phyloP scores from a whole-genome alignment of 2,113 vertebrate genomes.

The Centropus bengalensis region DNA sequence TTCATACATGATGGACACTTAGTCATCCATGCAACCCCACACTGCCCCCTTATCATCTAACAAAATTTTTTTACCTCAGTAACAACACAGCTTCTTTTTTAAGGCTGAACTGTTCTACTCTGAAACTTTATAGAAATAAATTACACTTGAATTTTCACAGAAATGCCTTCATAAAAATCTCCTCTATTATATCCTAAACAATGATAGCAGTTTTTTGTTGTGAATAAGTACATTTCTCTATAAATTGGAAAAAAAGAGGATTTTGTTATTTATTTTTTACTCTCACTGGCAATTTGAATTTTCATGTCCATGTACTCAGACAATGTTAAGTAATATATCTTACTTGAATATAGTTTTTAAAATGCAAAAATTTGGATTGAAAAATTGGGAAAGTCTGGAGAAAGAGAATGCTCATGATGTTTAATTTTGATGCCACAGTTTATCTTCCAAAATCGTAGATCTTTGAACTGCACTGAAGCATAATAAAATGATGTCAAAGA shows the following conservation, averaged over 20 bases:
- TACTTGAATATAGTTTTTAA: neutral
- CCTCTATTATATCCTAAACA: neutral
- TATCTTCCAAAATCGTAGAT: neutral
- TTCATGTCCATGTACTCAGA: neutral
- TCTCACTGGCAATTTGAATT: neutral
- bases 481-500: neutral
- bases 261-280: neutral
- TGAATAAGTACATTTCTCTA: neutral
- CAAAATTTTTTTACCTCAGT: neutral
- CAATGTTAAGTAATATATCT: neutral
- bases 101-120: neutral
- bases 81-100: neutral
- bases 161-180: neutral
- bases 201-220: neutral
- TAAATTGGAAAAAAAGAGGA: neutral
- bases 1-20: neutral
- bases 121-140: conserved; percentile 14
- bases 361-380: neutral
- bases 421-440: neutral
- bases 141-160: neutral
- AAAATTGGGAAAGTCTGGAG: rapidly evolving
- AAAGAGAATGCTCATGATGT: neutral
- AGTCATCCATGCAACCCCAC: neutral
- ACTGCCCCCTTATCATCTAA: neutral
- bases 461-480: neutral